Base-by-base conservation (phyloP, 1,140 invertebrate species). In the Eubasilissa regina region DNA sequence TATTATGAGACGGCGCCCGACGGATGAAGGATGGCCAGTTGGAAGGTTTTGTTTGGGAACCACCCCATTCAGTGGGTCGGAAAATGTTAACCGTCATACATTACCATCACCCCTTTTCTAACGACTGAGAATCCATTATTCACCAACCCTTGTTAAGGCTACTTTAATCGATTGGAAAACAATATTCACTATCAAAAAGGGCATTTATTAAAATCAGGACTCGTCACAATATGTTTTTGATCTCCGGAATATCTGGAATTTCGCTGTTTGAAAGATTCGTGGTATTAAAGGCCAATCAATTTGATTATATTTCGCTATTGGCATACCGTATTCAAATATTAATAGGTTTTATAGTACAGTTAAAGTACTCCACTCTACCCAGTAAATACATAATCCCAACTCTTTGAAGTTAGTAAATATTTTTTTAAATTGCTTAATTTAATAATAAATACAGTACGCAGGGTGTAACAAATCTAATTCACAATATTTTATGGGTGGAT, bases 91-190 rank as follows among this genome's bases (percentile, higher is more conserved):
- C 70, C 70, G 12, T 73, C 68, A 56, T 74, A 55, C 51, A 74
- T 74, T 74, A 74, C 35, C 17, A 70, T 70, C 62, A 66, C 35
- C 66, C 47, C 53, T 25, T 10, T 55, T 13, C 44, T 48, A 47
- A 48, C 66, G 45, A 70, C 43, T 10, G 66, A 60, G 11, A n/a
- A 73, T 73, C 68, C 68, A 73, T 73, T 73, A 73, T 55, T 73
- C 51, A 53, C 51, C 66, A 73, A 53, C 68, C 68, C 68, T 73
- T 53, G 64, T 73, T 73, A 25, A 9, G 19, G 68, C 51, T 53
- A 19, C 68, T 73, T 73, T 25, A 73, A 73, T 73, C 68, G 68
- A 73, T 73, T 25, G 68, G 68, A 73, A 73, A 73, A 73, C 68
- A 73, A 55, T 35, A 44, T 35, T 51, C 48, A 25, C 51, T 15